These are phyloP conservation scores for Onthophagus taurus DNA, from an alignment of 1,140 invertebrate species.

Conservation along the genomic window DNA sequence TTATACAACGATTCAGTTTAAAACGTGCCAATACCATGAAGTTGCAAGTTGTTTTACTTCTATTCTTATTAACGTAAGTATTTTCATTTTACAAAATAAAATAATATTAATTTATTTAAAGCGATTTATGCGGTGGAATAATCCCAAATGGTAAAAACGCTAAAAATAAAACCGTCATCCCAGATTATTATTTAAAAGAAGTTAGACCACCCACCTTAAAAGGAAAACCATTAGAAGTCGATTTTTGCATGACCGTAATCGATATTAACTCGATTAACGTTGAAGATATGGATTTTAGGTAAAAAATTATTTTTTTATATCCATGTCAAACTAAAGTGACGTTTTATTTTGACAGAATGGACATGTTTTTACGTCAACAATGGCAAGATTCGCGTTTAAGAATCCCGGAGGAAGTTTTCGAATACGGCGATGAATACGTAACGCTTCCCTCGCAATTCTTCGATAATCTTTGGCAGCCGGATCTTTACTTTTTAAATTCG, in stretches of 20 bases:
- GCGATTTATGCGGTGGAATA: slow-evolving; percentile 19
- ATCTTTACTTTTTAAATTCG: slow-evolving; percentile 77
- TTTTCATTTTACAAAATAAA: no score
- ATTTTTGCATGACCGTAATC: slow-evolving; percentile 70
- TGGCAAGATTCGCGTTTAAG: slow-evolving; percentile 69
- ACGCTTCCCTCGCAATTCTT: slow-evolving; percentile 70
- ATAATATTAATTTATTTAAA: not conserved
- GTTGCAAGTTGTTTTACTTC: no score
- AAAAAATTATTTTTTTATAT: slow-evolving; percentile 22
- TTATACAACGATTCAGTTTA: no score
- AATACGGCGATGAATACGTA: slow-evolving; percentile 66
- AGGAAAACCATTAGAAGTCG: slow-evolving; percentile 56
- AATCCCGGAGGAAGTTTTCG: slow-evolving; percentile 62
- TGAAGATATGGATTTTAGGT: slow-evolving; percentile 80
- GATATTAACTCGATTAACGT: slow-evolving; percentile 80
- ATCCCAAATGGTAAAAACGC: slow-evolving; percentile 21
- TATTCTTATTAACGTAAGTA: no score
- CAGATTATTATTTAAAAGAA: slow-evolving; percentile 42
- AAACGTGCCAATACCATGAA: no score
- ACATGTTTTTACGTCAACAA: slow-evolving; percentile 73
- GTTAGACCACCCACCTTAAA: slow-evolving; percentile 59
- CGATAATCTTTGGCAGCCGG: slow-evolving; percentile 76
- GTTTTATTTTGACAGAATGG: slow-evolving; percentile 48
- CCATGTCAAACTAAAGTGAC: not conserved
- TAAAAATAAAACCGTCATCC: slow-evolving; percentile 30